Evolutionary conservation across 2,113 vertebrate species (phyloP), one percentile per base, ranked within the genome.

Genomic region (Micronycteris hirsuta): DNA sequence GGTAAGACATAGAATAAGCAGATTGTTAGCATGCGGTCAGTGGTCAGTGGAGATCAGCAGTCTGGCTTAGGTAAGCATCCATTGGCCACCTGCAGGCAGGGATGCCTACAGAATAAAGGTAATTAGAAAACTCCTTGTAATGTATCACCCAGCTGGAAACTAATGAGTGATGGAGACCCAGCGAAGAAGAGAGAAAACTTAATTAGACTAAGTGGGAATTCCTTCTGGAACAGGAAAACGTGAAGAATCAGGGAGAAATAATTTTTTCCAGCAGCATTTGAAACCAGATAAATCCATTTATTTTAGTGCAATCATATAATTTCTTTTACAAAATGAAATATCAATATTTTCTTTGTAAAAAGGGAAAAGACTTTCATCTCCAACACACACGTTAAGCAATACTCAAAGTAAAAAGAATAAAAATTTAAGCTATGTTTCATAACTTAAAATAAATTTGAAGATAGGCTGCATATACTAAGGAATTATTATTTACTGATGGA

Each of bases 191-290:
- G 93, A 97, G 78, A 94, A 56, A 91, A 54, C 61, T 96, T 98
- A 98, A 98, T 98, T 98, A 98, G 83, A 90, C 91, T 98, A 97
- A 97, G 93, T 84, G 96, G 93, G 89, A 98, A 97, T 97, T 98
- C 95, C 97, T 98, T 77, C 77, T 96, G 94, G 96, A 98, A 74
- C 31, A 95, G 58, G 70, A 84, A 98, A 97, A 97, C 95, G 85
- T 97, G 89, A 96, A 97, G 94, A 92, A 96, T 45, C 91, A 97
- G 88, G 92, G 22, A 97, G 58, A 96, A 89, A 76, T 96, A 93
- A n/a, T 36, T 43, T 17, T 93, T 70, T 87, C 56, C 68, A 93
- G 45, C 52, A 91, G 20, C 84, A 41, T 97, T 96, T 92, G 17
- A 95, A 97, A 58, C 41, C 76, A 81, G 49, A 92, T 85, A 78